Evolutionary conservation across 1,140 invertebrate species (phyloP), one percentile per base, ranked within the genome.

Genomic region (Halictus rubicundus): DNA sequence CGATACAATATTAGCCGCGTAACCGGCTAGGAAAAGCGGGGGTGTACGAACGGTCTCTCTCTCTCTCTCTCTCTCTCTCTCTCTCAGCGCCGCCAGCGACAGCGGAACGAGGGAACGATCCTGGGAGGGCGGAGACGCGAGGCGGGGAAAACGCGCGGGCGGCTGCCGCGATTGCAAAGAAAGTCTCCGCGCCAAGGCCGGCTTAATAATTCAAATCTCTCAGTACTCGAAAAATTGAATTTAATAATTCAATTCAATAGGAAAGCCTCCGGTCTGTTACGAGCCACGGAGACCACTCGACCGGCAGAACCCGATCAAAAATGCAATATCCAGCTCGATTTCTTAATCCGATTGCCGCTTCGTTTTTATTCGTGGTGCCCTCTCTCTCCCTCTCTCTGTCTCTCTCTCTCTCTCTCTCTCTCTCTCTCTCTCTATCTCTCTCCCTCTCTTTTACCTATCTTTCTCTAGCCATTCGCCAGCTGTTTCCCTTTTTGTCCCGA

Each of bases 151-250:
- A 39, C 37, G 68, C 76, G 70, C 65, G 68, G 75, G 76, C 63
- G 57, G 71, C 37, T 63, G 86, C 85, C 85, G 86, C 90, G 90
- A 91, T 91, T 85, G 88, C 88, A 87, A 91, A 90, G 89, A 89
- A 85, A 84, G 76, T 89, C 87, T 83, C 80, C 81, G 32, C 81
- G 84, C 85, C 85, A 82, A 81, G 83, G 83, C 78, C 78, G 84
- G 84, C 82, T 93, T 90, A 92, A 93, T 93, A 93, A 92, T 93
- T 93, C 89, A 93, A 90, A 90, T 91, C 90, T 91, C 88, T 92
- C 90, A 92, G 92, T 92, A 92, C 91, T 93, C 89, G 92, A 93
- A 93, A 92, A 93, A 93, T 93, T 93, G 92, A 93, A 93, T 93
- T 93, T 93, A 93, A 93, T 93, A 93, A 93, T 93, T 92, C 91